phyloP scores from a whole-genome alignment of 2,113 vertebrate genomes.

The Abramis brama region DNA sequence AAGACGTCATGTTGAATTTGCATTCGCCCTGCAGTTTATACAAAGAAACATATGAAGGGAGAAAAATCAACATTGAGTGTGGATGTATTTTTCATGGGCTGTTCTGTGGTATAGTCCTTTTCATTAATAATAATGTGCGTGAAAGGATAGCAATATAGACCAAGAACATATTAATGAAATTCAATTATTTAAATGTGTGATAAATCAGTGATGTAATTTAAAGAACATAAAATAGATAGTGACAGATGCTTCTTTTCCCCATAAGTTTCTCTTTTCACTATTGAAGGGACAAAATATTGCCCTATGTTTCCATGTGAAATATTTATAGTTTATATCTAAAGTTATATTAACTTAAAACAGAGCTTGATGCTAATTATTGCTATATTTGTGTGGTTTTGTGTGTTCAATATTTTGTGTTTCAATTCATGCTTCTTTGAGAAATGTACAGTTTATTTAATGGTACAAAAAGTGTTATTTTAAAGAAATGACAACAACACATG shows the following conservation, averaged over 20 bases:
- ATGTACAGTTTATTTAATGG: neutral
- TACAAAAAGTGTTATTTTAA: neutral
- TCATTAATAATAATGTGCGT: slow-evolving; percentile 10
- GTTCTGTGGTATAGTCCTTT: neutral
- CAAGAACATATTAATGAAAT: neutral
- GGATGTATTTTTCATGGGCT: slow-evolving; percentile 10
- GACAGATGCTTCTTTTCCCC: neutral
- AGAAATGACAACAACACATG: neutral
- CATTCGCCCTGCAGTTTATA: neutral
- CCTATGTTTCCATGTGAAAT: neutral
- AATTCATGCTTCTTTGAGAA: neutral
- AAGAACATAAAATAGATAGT: neutral
- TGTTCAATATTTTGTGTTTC: neutral
- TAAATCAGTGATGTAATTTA: neutral
- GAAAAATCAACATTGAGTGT: neutral
- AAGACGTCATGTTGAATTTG: slow-evolving; percentile 21
- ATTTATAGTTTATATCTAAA: neutral
- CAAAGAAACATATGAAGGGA: neutral
- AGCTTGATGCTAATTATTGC: neutral
- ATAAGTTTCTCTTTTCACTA: neutral
- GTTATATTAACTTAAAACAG: neutral
- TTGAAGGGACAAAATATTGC: neutral
- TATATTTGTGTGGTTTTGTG: neutral
- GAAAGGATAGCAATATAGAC: neutral
- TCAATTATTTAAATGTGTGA: neutral